Conservation (phyloP, 2,113 vertebrate genomes). For the Corvus cornix region DNA sequence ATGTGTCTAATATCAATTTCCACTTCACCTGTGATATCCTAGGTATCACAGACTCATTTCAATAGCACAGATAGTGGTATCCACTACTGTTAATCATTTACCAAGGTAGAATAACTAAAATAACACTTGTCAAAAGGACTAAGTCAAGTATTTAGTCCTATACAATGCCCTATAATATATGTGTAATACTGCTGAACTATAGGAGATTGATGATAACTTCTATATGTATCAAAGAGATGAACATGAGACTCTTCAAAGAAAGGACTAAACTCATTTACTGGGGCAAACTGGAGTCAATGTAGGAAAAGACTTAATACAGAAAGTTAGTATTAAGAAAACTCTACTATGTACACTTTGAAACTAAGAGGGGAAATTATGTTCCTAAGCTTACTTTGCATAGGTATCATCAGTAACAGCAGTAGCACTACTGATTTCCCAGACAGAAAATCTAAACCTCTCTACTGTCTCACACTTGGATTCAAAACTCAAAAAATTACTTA, state of each 20-base stretch:
- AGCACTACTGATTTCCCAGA: not conserved
- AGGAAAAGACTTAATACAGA: not conserved
- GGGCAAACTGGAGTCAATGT: not conserved
- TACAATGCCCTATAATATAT: not conserved
- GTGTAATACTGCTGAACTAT: not conserved
- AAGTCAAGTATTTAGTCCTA: not conserved
- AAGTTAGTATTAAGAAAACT: not conserved
- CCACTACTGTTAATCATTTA: not conserved
- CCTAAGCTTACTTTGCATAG: not conserved
- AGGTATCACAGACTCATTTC: not conserved
- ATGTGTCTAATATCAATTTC: not conserved
- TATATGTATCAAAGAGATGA: not conserved
- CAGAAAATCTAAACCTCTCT: not conserved
- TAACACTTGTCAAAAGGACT: not conserved
- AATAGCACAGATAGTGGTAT: not conserved
- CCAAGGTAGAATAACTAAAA: not conserved
- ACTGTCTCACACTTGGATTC: not conserved
- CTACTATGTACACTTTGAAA: not conserved
- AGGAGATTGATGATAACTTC: not conserved
- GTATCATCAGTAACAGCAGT: not conserved
- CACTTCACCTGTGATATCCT: not conserved
- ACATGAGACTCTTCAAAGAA: not conserved
- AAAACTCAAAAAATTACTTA: not conserved
- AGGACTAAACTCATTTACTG: not conserved
- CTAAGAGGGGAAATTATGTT: not conserved